Conservation (phyloP, 1,140 invertebrate genomes). For the Agrypnia vestita region DNA sequence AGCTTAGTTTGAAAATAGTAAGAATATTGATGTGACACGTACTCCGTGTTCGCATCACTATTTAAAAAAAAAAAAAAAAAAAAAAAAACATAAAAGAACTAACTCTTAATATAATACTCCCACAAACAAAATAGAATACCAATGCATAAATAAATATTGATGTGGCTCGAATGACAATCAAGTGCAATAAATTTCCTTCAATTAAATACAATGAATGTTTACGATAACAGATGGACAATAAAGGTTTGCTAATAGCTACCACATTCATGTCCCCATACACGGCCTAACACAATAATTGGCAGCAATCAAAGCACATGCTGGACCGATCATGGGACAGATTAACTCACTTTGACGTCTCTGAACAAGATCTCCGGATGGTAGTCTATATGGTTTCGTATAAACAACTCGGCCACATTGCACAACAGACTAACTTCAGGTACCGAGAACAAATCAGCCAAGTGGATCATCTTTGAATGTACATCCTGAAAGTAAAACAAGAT, state of each 20-base stretch:
- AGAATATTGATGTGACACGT: too few relatives aligned
- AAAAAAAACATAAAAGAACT: too few relatives aligned
- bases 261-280: not conserved
- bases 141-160: too few relatives aligned
- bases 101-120: too few relatives aligned
- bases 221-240: not conserved
- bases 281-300: conserved; percentile 2
- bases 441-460: conserved; percentile 97
- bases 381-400: conserved; percentile 90
- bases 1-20: too few relatives aligned
- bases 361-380: conserved; percentile 97
- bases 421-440: conserved; percentile 96
- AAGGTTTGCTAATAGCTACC: not conserved
- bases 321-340: not conserved
- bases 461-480: conserved; percentile 89
- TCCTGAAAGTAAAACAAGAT: conserved; percentile 72
- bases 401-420: conserved; percentile 95
- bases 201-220: conserved; percentile 15
- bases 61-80: too few relatives aligned
- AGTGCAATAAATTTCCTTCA: conserved; percentile 19
- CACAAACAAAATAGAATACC: too few relatives aligned
- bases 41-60: too few relatives aligned
- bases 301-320: conserved; percentile 7
- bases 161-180: not conserved
- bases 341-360: conserved; percentile 91